These are phyloP conservation scores for Smittia sp. DNA, from an alignment of 2,888 invertebrate genomes.

Conservation along the genomic window DNA sequence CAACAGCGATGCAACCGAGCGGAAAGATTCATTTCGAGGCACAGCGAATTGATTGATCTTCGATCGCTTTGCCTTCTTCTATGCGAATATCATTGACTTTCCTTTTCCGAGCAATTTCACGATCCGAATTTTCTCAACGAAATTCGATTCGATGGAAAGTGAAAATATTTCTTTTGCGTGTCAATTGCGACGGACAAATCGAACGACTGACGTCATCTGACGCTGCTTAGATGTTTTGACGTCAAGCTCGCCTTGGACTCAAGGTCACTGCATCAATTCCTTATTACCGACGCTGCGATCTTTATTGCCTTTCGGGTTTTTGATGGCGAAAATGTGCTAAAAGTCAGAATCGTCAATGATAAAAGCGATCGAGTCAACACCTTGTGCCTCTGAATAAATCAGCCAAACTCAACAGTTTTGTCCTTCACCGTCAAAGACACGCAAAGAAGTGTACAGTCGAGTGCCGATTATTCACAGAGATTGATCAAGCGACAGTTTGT, in stretches of 20 bases:
- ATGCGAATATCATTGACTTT: not conserved
- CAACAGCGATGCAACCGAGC: not conserved
- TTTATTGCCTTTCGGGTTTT: too few species aligned
- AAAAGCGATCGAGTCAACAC: not conserved
- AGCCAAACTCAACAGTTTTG: not conserved
- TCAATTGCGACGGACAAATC: not conserved
- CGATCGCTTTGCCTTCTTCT: not conserved
- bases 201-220: conserved; percentile 2
- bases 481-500: not conserved
- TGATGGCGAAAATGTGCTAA: not conserved
- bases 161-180: not conserved
- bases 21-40: not conserved
- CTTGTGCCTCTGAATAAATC: conserved; percentile 10
- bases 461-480: not conserved
- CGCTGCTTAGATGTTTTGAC: too few species aligned
- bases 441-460: conserved; percentile 20
- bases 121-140: not conserved
- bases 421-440: not conserved
- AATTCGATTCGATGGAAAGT: conserved; percentile 14
- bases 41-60: not conserved
- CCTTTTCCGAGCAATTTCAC: conserved; percentile 2
- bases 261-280: too few species aligned
- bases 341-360: not conserved
- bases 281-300: too few species aligned
- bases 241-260: too few species aligned